These are phyloP conservation scores for Cephus sareptanus DNA, from an alignment of 2,888 invertebrate genomes.

Conservation along the genomic window DNA sequence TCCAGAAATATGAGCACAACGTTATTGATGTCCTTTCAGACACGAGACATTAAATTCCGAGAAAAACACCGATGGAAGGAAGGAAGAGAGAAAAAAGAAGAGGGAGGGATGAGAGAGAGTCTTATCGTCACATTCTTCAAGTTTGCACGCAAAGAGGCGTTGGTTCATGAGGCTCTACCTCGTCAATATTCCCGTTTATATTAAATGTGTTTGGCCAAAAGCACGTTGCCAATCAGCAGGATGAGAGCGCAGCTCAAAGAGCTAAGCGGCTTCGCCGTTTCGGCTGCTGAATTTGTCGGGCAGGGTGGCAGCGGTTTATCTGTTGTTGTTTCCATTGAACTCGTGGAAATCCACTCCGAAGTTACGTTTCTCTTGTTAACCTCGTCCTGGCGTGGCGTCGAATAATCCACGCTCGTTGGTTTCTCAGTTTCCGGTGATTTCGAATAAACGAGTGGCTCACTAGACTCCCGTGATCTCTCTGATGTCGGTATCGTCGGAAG, in stretches of 20 bases:
- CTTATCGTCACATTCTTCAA: not conserved
- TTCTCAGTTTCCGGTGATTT: not conserved
- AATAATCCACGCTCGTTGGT: not conserved
- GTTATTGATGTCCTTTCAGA: not conserved
- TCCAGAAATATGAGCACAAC: no score
- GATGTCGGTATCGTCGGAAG: not conserved
- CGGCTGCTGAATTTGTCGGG: not conserved
- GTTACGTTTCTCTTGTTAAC: constrained; percentile 37
- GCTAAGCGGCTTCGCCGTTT: not conserved
- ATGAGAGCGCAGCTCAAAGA: not conserved
- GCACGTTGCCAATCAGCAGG: not conserved
- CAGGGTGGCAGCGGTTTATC: constrained; percentile 29
- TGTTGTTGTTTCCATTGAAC: not conserved
- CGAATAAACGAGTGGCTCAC: not conserved
- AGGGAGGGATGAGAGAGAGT: not conserved
- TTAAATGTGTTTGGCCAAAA: not conserved
- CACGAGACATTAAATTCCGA: not conserved
- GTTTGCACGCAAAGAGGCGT: not conserved
- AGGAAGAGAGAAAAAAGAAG: not conserved
- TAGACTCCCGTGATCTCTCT: not conserved
- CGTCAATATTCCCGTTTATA: not conserved
- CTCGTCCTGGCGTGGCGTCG: constrained; percentile 15
- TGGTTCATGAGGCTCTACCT: not conserved
- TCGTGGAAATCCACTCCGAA: not conserved
- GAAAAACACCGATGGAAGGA: not conserved